Base-by-base conservation (phyloP, 2,888 invertebrate species). In the Eutolmus rufibarbis region DNA sequence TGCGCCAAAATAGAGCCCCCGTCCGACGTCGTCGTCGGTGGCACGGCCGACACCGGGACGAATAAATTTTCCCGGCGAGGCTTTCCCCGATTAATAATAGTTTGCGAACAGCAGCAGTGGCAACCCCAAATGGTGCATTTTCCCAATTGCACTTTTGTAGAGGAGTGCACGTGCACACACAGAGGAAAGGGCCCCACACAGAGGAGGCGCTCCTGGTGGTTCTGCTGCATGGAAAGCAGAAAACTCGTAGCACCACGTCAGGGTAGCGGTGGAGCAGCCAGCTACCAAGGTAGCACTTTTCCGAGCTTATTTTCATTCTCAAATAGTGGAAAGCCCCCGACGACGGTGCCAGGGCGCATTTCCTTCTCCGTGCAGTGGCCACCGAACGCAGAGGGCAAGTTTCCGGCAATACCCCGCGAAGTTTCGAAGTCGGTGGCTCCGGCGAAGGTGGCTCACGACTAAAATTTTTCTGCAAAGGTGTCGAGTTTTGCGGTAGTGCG, bases 261-360 rank as follows among this genome's bases (percentile, higher is more conserved):
- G 34, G 16, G 34, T 7, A 66, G 23, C 51, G 9, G 66, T 23
- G n/a, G 56, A n/a, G 56, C 19, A 56, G 19, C 2, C 5, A 14
- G 66, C 66, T 66, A 43, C 74, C 85, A 74, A 85, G 85, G 74
- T 74, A 85, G 74, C 74, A 74, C 74, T 85, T 74, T 85, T 85
- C 85, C 74, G 51, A 85, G 85, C 85, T 85, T 85, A 85, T 74
- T 85, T 85, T 85, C 74, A 85, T 74, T 74, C 43, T 46, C 85
- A 74, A 74, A 85, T 74, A 85, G 85, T 85, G 85, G 34, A 85
- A 85, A 85, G 46, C 85, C 74, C 85, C 74, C 85, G 31, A 31
- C 28, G 46, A 46, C 43, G 28, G 74, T 51, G 74, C 74, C 46
- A 46, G 85, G 74, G 74, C 85, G 74, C 82, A 74, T 74, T 85